phyloP scores from a whole-genome alignment of 1,140 invertebrate genomes.

The Bacillus rossius region DNA sequence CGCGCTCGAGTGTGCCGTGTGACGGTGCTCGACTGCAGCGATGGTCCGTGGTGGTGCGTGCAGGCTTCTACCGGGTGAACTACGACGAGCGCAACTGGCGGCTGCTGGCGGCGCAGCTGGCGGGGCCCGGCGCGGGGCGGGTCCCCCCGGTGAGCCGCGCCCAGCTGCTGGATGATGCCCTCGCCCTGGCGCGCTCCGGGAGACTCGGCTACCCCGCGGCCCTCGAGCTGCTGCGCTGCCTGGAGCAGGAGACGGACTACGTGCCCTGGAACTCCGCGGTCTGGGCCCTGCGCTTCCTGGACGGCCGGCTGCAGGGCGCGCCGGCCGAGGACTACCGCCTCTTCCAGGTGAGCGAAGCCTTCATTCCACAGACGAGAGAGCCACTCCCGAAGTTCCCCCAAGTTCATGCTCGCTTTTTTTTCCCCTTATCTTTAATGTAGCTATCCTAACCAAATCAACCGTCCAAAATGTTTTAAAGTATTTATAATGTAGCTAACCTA shows the following conservation, averaged over 20 bases:
- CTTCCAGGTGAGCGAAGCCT: constrained; percentile 10
- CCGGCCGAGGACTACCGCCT: neutral
- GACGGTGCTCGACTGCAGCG: no score
- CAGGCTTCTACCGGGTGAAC: constrained; percentile 51
- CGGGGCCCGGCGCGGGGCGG: constrained; percentile 50
- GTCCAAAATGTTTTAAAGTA: no score
- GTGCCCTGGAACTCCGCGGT: constrained; percentile 49
- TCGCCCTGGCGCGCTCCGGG: constrained; percentile 46
- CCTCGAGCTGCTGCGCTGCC: constrained; percentile 45
- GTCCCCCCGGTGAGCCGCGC: constrained; percentile 49
- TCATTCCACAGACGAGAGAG: no score
- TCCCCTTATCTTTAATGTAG: no score
- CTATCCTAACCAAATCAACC: no score
- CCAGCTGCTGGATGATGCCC: constrained; percentile 55
- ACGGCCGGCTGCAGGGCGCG: constrained; percentile 24
- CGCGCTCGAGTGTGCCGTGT: no score
- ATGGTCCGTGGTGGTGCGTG: no score
- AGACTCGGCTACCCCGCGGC: constrained; percentile 42
- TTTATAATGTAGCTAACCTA: no score
- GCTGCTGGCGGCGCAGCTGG: constrained; percentile 34
- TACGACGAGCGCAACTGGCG: constrained; percentile 49
- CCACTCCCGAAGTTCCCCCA: no score
- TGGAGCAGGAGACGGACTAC: constrained; percentile 47
- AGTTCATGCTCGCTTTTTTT: no score
- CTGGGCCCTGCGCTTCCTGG: constrained; percentile 32